Percentiles rank a stretch among this genome's conserved stretches.
phyloP scores from a whole-genome alignment of 2,113 vertebrate species.

The Callopanchax toddi region DNA sequence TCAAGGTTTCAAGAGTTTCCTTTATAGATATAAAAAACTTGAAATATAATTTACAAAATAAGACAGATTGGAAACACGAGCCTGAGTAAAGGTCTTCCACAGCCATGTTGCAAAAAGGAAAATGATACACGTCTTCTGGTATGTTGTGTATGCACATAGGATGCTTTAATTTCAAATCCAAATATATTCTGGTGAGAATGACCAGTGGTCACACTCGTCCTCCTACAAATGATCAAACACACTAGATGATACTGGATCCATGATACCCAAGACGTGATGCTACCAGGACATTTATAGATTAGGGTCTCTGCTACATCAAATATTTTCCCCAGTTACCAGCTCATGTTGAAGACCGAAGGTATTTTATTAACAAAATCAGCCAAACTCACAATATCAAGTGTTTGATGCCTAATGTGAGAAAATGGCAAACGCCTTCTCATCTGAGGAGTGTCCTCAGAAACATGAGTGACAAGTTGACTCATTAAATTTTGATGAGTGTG shows the following conservation, averaged over 20 bases:
- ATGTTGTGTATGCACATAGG: constrained; percentile 52
- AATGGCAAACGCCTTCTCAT: constrained; percentile 39
- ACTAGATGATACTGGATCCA: constrained; percentile 48
- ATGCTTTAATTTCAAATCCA: constrained; percentile 60
- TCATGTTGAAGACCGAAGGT: constrained; percentile 11
- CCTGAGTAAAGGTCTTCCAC: constrained; percentile 23
- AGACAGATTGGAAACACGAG: constrained; percentile 29
- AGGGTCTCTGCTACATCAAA: constrained; percentile 22
- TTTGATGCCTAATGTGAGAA: constrained; percentile 36
- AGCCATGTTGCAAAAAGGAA: constrained; percentile 31
- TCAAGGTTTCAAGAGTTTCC: background rate
- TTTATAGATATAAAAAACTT: background rate
- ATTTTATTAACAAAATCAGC: constrained; percentile 29
- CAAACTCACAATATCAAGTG: too few species aligned
- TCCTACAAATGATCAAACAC: constrained; percentile 66
- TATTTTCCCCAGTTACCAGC: constrained; percentile 16
- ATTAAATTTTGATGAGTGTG: constrained; percentile 70
- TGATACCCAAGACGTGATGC: constrained; percentile 52
- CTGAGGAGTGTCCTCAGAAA: constrained; percentile 46
- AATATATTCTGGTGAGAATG: constrained; percentile 57
- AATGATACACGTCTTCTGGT: constrained; percentile 46
- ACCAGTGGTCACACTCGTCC: constrained; percentile 43
- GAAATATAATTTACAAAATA: constrained; percentile 18
- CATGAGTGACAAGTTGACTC: constrained; percentile 56
- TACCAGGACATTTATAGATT: constrained; percentile 56